Conservation (phyloP, 2,888 invertebrate species). For the Corbicula japonica region DNA sequence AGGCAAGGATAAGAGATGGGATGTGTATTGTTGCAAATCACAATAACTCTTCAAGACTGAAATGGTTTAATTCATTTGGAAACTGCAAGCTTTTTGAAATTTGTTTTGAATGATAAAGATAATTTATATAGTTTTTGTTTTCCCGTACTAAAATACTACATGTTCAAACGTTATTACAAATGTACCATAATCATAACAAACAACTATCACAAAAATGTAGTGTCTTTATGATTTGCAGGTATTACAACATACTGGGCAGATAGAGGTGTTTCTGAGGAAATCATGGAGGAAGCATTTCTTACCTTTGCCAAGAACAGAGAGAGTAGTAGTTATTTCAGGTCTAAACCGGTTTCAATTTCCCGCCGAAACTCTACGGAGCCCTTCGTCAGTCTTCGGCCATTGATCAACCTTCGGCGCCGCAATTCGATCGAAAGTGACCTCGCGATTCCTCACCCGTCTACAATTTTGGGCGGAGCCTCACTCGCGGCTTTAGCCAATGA, state of each 20-base stretch:
- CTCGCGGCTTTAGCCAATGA: constrained; percentile 50
- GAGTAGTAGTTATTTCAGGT: constrained; percentile 65
- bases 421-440: constrained; percentile 60
- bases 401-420: constrained; percentile 59
- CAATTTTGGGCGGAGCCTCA: constrained; percentile 50
- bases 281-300: constrained; percentile 70
- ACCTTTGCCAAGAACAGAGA: constrained; percentile 68
- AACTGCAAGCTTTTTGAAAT: too few species aligned
- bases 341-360: constrained; percentile 63
- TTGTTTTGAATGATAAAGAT: too few species aligned
- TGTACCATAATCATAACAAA: neutral
- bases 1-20: too few species aligned
- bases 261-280: constrained; percentile 72
- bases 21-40: too few species aligned
- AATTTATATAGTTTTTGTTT: too few species aligned
- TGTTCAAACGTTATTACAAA: neutral
- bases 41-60: too few species aligned
- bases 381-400: constrained; percentile 62
- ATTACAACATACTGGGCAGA: constrained; percentile 71
- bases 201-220: neutral
- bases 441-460: constrained; percentile 22
- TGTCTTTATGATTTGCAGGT: constrained; percentile 56
- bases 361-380: constrained; percentile 65
- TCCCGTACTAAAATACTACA: too few species aligned
- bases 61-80: too few species aligned